phyloP scores from a whole-genome alignment of 92 coral and sea anemone species.

The Scolanthus callimorphus region DNA sequence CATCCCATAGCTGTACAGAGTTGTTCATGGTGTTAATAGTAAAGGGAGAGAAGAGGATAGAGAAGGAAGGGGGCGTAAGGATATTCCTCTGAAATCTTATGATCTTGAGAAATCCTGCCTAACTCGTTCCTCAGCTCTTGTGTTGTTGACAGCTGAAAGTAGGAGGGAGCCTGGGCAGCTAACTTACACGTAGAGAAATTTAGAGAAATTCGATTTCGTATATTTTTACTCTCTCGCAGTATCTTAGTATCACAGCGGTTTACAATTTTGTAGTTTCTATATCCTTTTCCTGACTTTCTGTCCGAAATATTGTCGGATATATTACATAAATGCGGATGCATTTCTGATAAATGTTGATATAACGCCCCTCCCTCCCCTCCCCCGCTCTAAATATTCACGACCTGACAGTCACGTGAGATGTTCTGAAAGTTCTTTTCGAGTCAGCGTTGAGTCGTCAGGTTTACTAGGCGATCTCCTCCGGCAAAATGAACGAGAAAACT shows the following conservation, averaged over 20 bases:
- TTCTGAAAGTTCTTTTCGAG: background rate
- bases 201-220: too few relatives aligned
- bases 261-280: too few relatives aligned
- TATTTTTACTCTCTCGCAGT: too few relatives aligned
- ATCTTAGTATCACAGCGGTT: too few relatives aligned
- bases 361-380: constrained; percentile 1
- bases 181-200: too few relatives aligned
- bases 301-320: too few relatives aligned
- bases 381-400: constrained; percentile 8
- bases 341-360: too few relatives aligned
- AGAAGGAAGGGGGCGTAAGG: background rate
- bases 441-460: background rate
- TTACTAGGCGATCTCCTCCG: constrained; percentile 1
- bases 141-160: background rate
- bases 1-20: constrained; percentile 77
- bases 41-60: background rate
- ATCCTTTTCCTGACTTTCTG: too few relatives aligned
- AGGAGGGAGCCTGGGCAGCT: background rate
- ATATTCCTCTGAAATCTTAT: constrained; percentile 7
- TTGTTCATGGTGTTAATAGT: constrained; percentile 57
- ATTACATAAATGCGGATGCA: too few relatives aligned
- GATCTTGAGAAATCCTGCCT: background rate
- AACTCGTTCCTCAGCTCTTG: background rate
- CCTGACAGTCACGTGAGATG: constrained; percentile 34
- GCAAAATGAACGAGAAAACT: constrained; percentile 46